These are phyloP conservation scores for Lithophane ornitopus DNA, from an alignment of 2,888 invertebrate species.

Conservation along the genomic window DNA sequence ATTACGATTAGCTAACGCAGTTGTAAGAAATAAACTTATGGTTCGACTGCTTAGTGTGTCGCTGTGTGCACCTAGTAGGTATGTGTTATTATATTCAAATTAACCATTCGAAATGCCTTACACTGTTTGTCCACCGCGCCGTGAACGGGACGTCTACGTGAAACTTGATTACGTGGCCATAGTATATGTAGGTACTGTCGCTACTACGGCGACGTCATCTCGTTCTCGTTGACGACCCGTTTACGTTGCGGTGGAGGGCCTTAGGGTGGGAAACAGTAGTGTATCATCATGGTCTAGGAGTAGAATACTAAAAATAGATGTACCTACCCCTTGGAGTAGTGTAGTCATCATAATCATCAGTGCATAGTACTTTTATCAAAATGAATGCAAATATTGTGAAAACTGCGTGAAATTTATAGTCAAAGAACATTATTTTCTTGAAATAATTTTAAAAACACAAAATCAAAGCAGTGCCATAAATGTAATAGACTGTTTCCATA, in stretches of 20 bases:
- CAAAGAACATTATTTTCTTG: conserved; percentile 23
- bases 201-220: too few relatives aligned
- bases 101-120: too few relatives aligned
- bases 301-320: neutral
- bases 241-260: too few relatives aligned
- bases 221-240: too few relatives aligned
- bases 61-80: neutral
- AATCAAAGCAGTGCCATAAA: conserved; percentile 1
- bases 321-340: conserved; percentile 7
- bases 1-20: neutral
- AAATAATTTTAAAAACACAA: neutral
- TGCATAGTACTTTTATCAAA: conserved; percentile 3
- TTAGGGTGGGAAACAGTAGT: too few relatives aligned
- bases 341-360: rapidly evolving
- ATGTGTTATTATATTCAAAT: neutral
- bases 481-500: neutral
- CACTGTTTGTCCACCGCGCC: too few relatives aligned
- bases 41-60: neutral
- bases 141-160: too few relatives aligned
- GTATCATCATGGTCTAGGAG: neutral
- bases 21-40: neutral
- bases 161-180: too few relatives aligned
- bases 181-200: too few relatives aligned
- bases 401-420: neutral
- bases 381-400: conserved; percentile 1